Evolutionary conservation across 2,113 vertebrate species (phyloP).

Genomic region (Arothron firmamentum): DNA sequence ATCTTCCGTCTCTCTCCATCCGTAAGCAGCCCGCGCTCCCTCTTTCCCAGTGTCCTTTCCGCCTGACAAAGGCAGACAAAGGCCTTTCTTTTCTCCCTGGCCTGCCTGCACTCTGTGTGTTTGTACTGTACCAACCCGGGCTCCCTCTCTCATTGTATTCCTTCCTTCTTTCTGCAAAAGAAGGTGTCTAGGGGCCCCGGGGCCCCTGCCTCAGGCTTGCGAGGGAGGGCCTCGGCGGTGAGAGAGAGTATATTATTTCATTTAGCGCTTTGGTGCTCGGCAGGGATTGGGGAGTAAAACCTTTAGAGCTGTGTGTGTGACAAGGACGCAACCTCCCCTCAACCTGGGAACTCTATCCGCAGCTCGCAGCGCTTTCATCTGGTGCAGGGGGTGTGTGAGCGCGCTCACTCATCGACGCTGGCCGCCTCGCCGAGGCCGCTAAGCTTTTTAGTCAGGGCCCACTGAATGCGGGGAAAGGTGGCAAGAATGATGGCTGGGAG

Average conservation of each 20-base stretch:
- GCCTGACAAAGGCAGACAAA: conserved; percentile 63
- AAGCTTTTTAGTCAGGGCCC: conserved; percentile 72
- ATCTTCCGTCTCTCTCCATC: conserved; percentile 42
- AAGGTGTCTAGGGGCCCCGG: conserved; percentile 66
- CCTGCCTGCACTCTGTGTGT: conserved; percentile 59
- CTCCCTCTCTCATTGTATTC: conserved; percentile 57
- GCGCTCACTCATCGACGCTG: conserved; percentile 72
- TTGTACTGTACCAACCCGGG: conserved; percentile 69
- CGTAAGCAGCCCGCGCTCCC: conserved; percentile 42
- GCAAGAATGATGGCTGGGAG: conserved; percentile 43
- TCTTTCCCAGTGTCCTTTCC: conserved; percentile 48
- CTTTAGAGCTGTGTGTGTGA: conserved; percentile 84
- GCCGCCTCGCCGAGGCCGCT: conserved; percentile 69
- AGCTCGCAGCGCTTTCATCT: conserved; percentile 53
- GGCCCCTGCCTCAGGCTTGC: conserved; percentile 59
- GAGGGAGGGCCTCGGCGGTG: conserved; percentile 27
- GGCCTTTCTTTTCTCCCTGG: conserved; percentile 68
- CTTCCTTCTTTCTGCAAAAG: conserved; percentile 54
- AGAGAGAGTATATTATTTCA: conserved; percentile 91
- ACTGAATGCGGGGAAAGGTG: conserved; percentile 49
- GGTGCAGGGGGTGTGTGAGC: conserved; percentile 66
- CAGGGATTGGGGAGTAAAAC: conserved; percentile 85
- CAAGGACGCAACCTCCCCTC: conserved; percentile 90
- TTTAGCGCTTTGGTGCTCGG: conserved; percentile 87
- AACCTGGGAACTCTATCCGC: conserved; percentile 79